phyloP scores from a whole-genome alignment of 1,140 invertebrate species.

The Drosophila fuyamai region DNA sequence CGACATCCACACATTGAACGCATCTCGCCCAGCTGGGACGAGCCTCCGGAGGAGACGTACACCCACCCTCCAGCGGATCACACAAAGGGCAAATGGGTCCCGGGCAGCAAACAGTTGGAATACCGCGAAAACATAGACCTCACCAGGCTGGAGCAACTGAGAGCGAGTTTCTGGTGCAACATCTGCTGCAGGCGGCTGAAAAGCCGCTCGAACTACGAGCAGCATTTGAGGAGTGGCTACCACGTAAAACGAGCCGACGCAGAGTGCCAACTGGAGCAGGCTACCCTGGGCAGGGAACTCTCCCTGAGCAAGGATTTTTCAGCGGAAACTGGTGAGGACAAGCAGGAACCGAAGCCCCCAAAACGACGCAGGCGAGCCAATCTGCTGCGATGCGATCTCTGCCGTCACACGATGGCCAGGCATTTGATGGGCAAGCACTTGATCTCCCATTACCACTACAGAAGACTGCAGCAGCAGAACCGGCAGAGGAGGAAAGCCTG shows the following conservation, averaged over 20 bases:
- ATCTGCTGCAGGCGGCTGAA: constrained; percentile 91
- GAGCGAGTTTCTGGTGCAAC: constrained; percentile 89
- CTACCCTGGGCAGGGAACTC: constrained; percentile 59
- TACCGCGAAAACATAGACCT: constrained; percentile 85
- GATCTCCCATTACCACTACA: constrained; percentile 93
- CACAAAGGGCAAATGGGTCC: constrained; percentile 92
- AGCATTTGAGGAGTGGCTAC: constrained; percentile 90
- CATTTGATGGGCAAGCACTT: constrained; percentile 92
- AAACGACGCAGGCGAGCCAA: constrained; percentile 85
- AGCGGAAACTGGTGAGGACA: background rate
- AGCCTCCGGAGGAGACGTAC: constrained; percentile 52
- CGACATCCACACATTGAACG: constrained; percentile 60
- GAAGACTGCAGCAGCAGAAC: constrained; percentile 86
- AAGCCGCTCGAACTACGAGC: constrained; percentile 90
- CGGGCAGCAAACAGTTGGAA: constrained; percentile 86
- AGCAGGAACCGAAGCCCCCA: background rate
- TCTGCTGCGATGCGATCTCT: constrained; percentile 89
- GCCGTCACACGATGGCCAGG: constrained; percentile 88
- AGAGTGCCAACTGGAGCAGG: constrained; percentile 88
- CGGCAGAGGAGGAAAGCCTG: constrained; percentile 30
- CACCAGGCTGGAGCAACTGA: constrained; percentile 85
- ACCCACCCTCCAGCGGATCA: constrained; percentile 88
- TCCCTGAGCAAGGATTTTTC: constrained; percentile 42
- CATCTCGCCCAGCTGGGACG: constrained; percentile 74
- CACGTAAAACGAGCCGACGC: constrained; percentile 89